phyloP scores from a whole-genome alignment of 2,888 invertebrate species.

The Julus scandinavius region DNA sequence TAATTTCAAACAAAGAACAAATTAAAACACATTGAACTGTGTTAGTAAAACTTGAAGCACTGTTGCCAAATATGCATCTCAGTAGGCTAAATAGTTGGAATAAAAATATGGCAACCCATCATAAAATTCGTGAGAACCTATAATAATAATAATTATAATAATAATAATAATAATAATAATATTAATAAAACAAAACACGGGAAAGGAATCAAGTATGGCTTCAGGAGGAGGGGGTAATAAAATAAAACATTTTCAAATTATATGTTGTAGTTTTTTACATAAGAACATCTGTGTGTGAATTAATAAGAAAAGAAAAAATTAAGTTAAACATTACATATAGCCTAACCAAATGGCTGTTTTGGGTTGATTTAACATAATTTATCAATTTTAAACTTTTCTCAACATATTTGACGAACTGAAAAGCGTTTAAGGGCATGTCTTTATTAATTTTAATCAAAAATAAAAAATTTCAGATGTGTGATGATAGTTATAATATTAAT shows the following conservation, averaged over 20 bases:
- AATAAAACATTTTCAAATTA: slow-evolving; percentile 30
- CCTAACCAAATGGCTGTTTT: neutral
- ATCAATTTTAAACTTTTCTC: neutral
- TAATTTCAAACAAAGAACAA: slow-evolving; percentile 14
- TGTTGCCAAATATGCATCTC: neutral
- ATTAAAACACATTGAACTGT: slow-evolving; percentile 29
- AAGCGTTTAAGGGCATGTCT: neutral
- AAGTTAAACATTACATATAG: neutral
- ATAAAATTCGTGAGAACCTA: slow-evolving; percentile 2
- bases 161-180: too few relatives aligned
- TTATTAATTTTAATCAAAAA: slow-evolving; percentile 1
- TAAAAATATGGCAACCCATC: slow-evolving; percentile 27
- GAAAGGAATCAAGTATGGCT: neutral
- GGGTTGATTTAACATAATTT: neutral
- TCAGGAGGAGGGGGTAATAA: neutral
- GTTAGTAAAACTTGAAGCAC: slow-evolving; percentile 24
- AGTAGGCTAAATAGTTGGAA: neutral
- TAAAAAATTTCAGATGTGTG: neutral
- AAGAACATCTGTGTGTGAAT: neutral
- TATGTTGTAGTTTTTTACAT: neutral
- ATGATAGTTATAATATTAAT: neutral
- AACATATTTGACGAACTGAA: neutral
- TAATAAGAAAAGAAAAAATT: neutral
- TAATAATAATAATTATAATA: neutral
- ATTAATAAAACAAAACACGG: neutral